Evolutionary conservation across 1,140 invertebrate species (phyloP).

Genomic region (Brachionus plicatilis): DNA sequence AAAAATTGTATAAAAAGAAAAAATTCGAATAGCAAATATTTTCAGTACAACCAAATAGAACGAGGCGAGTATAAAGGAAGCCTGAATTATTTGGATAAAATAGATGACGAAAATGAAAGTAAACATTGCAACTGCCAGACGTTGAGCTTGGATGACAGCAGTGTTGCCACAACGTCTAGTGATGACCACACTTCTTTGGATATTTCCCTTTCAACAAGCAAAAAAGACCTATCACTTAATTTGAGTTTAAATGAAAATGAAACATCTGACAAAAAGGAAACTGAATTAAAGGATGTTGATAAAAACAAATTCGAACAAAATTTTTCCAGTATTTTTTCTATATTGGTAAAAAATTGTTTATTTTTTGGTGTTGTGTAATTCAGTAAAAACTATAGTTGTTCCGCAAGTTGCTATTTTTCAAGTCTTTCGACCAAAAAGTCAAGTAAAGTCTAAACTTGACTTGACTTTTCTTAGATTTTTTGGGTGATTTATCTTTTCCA

Average conservation of each 20-base stretch:
- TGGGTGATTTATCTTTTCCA: no score
- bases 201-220: neutral
- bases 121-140: neutral
- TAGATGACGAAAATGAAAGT: neutral
- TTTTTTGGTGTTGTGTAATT: no score
- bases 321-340: neutral
- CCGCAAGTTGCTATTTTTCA: no score
- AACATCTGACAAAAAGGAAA: neutral
- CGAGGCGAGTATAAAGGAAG: neutral
- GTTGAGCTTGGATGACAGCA: neutral
- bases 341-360: neutral
- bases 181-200: neutral
- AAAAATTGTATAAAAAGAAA: neutral
- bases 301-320: neutral
- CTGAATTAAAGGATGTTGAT: neutral
- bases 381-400: no score
- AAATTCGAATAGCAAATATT: neutral
- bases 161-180: neutral
- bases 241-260: neutral
- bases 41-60: neutral
- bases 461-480: no score
- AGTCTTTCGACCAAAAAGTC: no score
- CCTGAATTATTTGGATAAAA: conserved; percentile 17
- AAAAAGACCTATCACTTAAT: neutral
- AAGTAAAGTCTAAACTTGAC: no score